Evolutionary conservation across 1,140 invertebrate species (phyloP), one percentile per base, ranked within the genome.

Genomic region (Drosophila truncata): DNA sequence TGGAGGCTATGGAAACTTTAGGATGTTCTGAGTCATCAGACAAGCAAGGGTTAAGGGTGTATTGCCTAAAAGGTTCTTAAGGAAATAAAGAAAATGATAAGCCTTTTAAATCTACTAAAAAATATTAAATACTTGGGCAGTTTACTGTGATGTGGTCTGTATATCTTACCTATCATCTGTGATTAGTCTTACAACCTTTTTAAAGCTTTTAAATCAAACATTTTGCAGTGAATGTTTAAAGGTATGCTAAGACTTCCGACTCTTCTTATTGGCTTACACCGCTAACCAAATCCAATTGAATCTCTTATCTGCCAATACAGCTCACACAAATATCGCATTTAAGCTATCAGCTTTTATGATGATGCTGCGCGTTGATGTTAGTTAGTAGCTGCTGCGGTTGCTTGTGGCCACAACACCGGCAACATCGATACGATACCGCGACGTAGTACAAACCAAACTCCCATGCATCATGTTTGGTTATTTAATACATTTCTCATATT

Each of bases 381-480:
- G 64, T 65, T 65, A 29, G 16, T 27, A 50, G 65, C 31, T 46
- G 70, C 58, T 78, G 64, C 41, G 72, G 74, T 77, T 78, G 49
- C 57, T 78, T 54, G 33, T 58, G 57, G 72, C 76, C 76, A 71
- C 74, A 78, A 37, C 18, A 49, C 64, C 57, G 33, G 66, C 50
- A 39, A 33, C 55, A 44, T n/a, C 41, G 44, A 61, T 31, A 57
- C 39, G 44, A 60, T 29, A 46, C 58, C 35, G 31, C 50, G 50
- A 5, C 55, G 27, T 50, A 61, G 52, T 47, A 57, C 55, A 74
- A 73, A 47, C 67, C 55, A 78, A 63, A 54, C 44, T 69, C 65
- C 47, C 81, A 80, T 84, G 81, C 76, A 42, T 80, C 76, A 83
- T 80, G 80, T 82, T 73, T 78, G 80, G 74, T 82, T 82, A 82